These are phyloP conservation scores for Chromoteleia sp. DNA, from an alignment of 2,888 invertebrate species.

Conservation along the genomic window DNA sequence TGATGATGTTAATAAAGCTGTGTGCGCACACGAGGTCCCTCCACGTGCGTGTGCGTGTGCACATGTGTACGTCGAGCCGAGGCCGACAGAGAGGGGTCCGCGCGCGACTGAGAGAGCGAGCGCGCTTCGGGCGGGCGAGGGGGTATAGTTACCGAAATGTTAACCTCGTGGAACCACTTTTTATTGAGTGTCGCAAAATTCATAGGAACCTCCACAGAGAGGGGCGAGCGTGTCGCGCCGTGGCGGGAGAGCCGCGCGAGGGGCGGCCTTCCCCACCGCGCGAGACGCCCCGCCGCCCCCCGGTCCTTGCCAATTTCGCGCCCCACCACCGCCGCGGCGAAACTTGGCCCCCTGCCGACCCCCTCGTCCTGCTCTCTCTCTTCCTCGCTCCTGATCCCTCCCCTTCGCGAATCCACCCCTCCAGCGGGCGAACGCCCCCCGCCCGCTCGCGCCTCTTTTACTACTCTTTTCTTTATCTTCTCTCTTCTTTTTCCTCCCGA, in stretches of 20 bases:
- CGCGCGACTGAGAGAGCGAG: constrained; percentile 75
- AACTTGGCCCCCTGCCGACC: constrained; percentile 75
- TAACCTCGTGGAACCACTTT: constrained; percentile 88
- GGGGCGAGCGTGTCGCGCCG: constrained; percentile 76
- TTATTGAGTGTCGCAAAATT: constrained; percentile 88
- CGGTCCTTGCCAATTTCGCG: constrained; percentile 81
- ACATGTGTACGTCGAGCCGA: constrained; percentile 28
- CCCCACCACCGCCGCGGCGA: constrained; percentile 76
- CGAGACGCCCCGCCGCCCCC: constrained; percentile 72
- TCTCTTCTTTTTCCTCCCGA: constrained; percentile 48
- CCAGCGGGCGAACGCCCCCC: constrained; percentile 32
- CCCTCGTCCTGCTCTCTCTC: constrained; percentile 70
- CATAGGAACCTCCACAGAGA: constrained; percentile 86
- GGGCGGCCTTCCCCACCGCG: constrained; percentile 67
- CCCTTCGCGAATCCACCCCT: constrained; percentile 45
- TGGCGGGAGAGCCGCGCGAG: constrained; percentile 74
- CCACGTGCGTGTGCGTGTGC: constrained; percentile 69
- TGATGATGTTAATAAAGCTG: constrained; percentile 74
- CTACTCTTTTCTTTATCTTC: constrained; percentile 38
- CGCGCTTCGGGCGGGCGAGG: constrained; percentile 81
- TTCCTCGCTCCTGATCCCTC: constrained; percentile 32
- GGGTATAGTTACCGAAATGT: constrained; percentile 85
- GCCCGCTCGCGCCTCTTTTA: constrained; percentile 36
- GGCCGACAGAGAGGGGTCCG: constrained; percentile 32
- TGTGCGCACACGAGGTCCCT: constrained; percentile 72